Evolutionary conservation across 2,797 vertebrate species (phyloP).

Genomic region (Falco cherrug): DNA sequence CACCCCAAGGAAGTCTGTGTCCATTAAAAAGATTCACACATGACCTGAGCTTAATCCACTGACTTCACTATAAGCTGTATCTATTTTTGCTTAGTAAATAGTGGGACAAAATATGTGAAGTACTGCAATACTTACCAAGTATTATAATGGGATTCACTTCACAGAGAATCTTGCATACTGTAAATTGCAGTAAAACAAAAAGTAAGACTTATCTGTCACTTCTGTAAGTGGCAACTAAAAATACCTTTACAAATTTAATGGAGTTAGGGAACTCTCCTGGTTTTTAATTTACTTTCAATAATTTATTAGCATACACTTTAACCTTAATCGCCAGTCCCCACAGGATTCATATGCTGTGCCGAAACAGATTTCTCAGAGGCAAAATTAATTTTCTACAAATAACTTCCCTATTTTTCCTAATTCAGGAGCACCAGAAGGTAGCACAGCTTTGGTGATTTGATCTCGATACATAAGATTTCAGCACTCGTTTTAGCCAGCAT

Average conservation of each 20-base stretch:
- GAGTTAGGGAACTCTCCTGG: neutral
- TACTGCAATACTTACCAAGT: neutral
- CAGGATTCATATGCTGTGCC: neutral
- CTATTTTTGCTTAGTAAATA: neutral
- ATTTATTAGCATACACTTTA: conserved; percentile 49
- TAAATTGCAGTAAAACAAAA: neutral
- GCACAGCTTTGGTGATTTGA: conserved; percentile 49
- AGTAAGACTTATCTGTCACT: neutral
- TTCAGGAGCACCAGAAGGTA: conserved; percentile 53
- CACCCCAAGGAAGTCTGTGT: neutral
- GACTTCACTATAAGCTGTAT: neutral
- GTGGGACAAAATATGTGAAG: neutral
- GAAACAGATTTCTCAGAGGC: conserved; percentile 37
- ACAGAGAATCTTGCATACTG: neutral
- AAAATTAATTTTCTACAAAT: conserved; percentile 64
- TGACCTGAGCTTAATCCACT: neutral
- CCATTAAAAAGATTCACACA: neutral
- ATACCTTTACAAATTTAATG: neutral
- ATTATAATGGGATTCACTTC: neutral
- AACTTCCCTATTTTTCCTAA: conserved; percentile 43
- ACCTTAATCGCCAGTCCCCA: conserved; percentile 34
- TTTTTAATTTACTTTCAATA: conserved; percentile 44
- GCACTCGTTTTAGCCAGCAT: conserved; percentile 13
- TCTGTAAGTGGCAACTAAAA: neutral
- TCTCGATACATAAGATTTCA: conserved; percentile 37